Base-by-base conservation (phyloP, 2,113 vertebrate species). In the Protomyctophum bolini region DNA sequence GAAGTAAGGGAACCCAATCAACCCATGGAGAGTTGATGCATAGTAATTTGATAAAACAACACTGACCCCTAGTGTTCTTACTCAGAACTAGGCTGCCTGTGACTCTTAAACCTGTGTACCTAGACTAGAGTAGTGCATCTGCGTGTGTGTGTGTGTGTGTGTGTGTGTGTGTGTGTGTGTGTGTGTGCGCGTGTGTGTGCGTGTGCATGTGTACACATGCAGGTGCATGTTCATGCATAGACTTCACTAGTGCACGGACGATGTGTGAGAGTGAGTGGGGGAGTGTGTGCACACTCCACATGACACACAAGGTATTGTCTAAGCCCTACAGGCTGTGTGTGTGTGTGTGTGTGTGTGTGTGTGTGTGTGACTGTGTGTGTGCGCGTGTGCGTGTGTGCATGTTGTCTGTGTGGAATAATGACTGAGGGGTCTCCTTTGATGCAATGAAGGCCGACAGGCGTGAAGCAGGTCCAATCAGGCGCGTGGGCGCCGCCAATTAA, bases 381-480 rank as follows among this genome's bases (percentile, higher is more conserved):
- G 6, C 56, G 28, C 58, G 8, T 21, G 12, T 41, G 48, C 61
- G 54, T 58, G 51, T 70, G 14, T 65, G 55, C 56, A 58, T 75
- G 67, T 61, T 68, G 33, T 61, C 49, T 56, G 45, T 58, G 63
- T 60, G 49, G 67, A 81, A 85, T 89, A 86, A 88, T 83, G 87
- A 89, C 76, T 85, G 70, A 41, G 33, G 46, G 81, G 86, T 72
- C 80, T 87, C 83, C 84, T 89, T 91, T 93, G 93, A 93, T 87
- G 87, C 82, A 14, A 94, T 93, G 91, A 84, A 88, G 85, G 87
- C 84, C 81, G 93, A 93, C 92, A 93, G 89, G 89, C 92, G 87
- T 94, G 93, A 93, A 94, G 91, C 88, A 87, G 89, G 88, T 87
- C 90, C 91, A 92, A 93, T 93, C 89, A 92, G 90, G 88, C 89